Conservation (phyloP, 2,888 invertebrate species). For the Scotopteryx bipunctaria region DNA sequence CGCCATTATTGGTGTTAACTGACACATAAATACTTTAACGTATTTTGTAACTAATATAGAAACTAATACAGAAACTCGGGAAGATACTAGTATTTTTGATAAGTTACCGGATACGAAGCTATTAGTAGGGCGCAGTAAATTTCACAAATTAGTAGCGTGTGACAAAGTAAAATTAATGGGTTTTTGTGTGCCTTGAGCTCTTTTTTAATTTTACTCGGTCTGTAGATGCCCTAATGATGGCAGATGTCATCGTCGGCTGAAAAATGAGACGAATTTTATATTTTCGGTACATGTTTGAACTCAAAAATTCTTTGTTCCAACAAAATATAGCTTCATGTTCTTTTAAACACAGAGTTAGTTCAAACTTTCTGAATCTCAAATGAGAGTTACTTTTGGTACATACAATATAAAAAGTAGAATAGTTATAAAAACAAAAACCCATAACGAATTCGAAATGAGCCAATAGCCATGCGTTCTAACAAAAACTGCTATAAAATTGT, state of each 20-base stretch:
- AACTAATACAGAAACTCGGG: conserved; percentile 21
- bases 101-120: conserved; percentile 73
- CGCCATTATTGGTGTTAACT: conserved; percentile 69
- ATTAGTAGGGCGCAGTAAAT: conserved; percentile 75
- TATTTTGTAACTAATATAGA: conserved; percentile 39
- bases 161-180: conserved; percentile 80
- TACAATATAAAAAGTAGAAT: conserved; percentile 3
- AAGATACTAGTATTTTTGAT: conserved; percentile 61
- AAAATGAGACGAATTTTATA: conserved; percentile 51
- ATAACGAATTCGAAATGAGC: conserved; percentile 31
- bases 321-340: background rate
- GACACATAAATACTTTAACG: conserved; percentile 74
- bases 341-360: background rate
- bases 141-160: conserved; percentile 78
- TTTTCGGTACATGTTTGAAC: conserved; percentile 43
- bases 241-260: conserved; percentile 69
- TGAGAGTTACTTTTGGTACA: background rate
- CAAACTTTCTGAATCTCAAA: background rate
- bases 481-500: conserved; percentile 35
- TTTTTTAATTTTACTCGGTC: conserved; percentile 60
- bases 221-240: conserved; percentile 68
- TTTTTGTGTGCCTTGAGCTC: conserved; percentile 55
- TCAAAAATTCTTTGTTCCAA: conserved; percentile 28
- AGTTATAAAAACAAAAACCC: conserved; percentile 21
- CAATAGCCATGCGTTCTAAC: conserved; percentile 23